Conservation (phyloP, 2,888 invertebrate species). For the Agrochola circellaris region DNA sequence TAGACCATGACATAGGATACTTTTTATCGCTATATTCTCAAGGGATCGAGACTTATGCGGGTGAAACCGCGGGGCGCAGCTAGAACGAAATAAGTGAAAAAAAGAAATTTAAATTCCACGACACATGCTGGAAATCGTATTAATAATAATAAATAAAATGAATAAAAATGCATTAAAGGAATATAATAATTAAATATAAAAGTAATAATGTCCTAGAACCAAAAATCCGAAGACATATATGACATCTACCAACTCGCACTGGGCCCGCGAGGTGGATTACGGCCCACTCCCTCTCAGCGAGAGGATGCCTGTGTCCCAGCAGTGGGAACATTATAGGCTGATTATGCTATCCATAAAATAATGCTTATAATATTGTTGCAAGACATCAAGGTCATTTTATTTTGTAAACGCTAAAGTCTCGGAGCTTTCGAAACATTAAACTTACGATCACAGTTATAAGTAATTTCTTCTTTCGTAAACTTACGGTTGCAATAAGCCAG, state of each 20-base stretch:
- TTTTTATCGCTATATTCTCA: too few relatives aligned
- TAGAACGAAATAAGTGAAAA: too few relatives aligned
- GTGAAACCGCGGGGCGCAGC: too few relatives aligned
- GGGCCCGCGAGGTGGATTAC: neutral
- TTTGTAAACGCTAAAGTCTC: neutral
- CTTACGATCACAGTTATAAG: neutral
- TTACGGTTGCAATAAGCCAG: slow-evolving; percentile 19
- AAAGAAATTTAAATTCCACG: neutral
- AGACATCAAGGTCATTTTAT: slow-evolving; percentile 4
- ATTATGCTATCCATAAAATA: neutral
- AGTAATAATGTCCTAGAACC: neutral
- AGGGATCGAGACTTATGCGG: too few relatives aligned
- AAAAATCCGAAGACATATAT: too few relatives aligned
- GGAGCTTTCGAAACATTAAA: slow-evolving; percentile 4
- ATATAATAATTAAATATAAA: too few relatives aligned
- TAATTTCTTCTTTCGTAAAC: slow-evolving; percentile 26
- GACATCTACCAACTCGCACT: too few relatives aligned
- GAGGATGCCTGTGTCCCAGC: too few relatives aligned
- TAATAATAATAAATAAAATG: too few relatives aligned
- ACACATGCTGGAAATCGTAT: neutral
- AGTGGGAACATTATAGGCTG: too few relatives aligned
- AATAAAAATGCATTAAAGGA: too few relatives aligned
- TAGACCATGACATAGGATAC: too few relatives aligned
- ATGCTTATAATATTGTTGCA: neutral
- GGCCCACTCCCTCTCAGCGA: neutral